These are phyloP conservation scores for Echeneis naucrates DNA, from an alignment of 2,797 vertebrate genomes.

Conservation along the genomic window DNA sequence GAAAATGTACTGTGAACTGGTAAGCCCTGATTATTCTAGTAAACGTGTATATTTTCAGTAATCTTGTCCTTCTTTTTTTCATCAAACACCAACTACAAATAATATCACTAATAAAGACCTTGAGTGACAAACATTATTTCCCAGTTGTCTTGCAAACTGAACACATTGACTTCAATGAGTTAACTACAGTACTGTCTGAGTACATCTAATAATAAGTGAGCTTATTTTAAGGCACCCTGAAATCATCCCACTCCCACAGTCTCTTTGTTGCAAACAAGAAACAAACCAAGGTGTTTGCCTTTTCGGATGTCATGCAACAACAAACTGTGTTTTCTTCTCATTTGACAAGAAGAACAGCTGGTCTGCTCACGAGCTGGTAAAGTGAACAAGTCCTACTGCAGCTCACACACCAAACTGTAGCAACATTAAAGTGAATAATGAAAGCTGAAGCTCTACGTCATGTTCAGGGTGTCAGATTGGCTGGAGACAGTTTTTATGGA, in stretches of 20 bases:
- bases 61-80: conserved; percentile 10
- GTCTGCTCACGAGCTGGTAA: neutral
- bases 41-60: conserved; percentile 76
- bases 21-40: conserved; percentile 69
- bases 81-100: neutral
- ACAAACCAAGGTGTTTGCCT: neutral
- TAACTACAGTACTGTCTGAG: neutral
- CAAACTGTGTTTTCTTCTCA: neutral
- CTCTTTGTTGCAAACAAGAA: conserved; percentile 14
- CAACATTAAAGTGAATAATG: no score
- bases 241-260: conserved; percentile 12
- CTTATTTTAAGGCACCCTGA: conserved; percentile 25
- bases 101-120: neutral
- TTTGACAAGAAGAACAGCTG: neutral
- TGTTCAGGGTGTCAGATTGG: no score
- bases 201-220: conserved; percentile 18
- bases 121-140: conserved; percentile 2
- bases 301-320: neutral
- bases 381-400: neutral
- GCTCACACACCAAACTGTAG: no score
- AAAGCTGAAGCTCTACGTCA: no score
- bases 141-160: neutral
- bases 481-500: neutral
- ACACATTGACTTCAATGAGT: conserved; percentile 4
- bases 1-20: conserved; percentile 43